phyloP scores from a whole-genome alignment of 2,113 vertebrate species.

The Riparia riparia region DNA sequence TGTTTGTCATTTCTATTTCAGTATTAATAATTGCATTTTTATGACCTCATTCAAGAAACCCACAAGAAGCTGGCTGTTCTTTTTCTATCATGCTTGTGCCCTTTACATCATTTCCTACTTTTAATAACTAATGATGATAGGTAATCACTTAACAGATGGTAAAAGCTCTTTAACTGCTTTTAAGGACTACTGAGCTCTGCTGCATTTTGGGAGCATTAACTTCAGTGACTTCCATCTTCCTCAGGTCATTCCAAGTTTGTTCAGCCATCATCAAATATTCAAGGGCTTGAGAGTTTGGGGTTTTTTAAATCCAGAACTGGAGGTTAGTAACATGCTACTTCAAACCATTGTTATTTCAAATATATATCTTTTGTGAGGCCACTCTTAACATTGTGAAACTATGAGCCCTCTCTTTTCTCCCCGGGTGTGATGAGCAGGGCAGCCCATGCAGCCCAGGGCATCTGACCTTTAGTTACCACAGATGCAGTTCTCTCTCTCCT shows the following conservation, averaged over 20 bases:
- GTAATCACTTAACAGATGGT: conserved; percentile 64
- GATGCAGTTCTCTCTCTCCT: background rate
- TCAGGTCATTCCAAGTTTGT: conserved; percentile 21
- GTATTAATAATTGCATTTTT: conserved; percentile 30
- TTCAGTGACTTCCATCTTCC: conserved; percentile 37
- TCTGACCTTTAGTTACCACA: background rate
- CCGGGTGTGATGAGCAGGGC: background rate
- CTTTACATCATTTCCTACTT: conserved; percentile 42
- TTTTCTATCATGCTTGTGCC: conserved; percentile 24
- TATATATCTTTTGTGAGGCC: background rate
- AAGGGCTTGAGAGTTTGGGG: background rate
- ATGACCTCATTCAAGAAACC: conserved; percentile 28
- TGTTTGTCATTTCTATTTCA: conserved; percentile 44
- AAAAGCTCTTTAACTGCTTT: conserved; percentile 56
- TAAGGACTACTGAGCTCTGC: conserved; percentile 37
- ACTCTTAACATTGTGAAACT: background rate
- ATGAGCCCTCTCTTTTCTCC: background rate
- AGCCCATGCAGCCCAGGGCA: background rate
- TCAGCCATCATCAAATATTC: conserved; percentile 8
- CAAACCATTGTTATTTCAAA: background rate
- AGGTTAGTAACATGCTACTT: background rate
- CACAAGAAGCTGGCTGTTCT: background rate
- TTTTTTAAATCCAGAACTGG: background rate
- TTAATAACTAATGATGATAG: conserved; percentile 60
- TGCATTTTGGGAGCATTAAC: conserved; percentile 35